These are phyloP conservation scores for sheep (Ovis aries) DNA, from an alignment of 2,113 vertebrate genomes.

Conservation along the genomic window DNA sequence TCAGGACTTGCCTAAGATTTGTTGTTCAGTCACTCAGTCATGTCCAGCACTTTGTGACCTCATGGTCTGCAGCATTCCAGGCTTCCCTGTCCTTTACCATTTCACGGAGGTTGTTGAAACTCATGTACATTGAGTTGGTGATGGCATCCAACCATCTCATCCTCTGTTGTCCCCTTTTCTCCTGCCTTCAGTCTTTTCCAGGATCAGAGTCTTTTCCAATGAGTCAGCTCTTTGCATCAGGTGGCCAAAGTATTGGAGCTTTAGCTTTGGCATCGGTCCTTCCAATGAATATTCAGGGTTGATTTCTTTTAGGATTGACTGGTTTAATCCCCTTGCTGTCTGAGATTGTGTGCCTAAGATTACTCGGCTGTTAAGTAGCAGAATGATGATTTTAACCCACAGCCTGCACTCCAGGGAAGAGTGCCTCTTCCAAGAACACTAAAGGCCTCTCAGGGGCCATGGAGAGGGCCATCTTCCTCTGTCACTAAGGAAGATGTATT, in stretches of 20 bases:
- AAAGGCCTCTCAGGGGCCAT: background rate
- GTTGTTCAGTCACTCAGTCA: background rate
- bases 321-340: background rate
- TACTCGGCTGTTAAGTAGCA: background rate
- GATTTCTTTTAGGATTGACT: background rate
- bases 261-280: background rate
- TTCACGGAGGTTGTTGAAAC: background rate
- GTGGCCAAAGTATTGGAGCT: background rate
- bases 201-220: background rate
- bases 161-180: background rate
- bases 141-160: background rate
- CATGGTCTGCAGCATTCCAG: background rate
- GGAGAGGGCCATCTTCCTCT: background rate
- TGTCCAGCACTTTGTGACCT: background rate
- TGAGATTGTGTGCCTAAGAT: background rate
- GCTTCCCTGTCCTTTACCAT: background rate
- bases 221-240: background rate
- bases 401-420: background rate
- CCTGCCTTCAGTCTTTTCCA: background rate
- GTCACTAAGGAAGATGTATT: rapidly evolving
- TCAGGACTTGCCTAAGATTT: background rate
- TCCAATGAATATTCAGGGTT: background rate
- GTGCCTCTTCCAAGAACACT: background rate
- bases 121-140: background rate
- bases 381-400: background rate